Conservation (phyloP, 2,797 vertebrate genomes). For the Neostethus bicornis region DNA sequence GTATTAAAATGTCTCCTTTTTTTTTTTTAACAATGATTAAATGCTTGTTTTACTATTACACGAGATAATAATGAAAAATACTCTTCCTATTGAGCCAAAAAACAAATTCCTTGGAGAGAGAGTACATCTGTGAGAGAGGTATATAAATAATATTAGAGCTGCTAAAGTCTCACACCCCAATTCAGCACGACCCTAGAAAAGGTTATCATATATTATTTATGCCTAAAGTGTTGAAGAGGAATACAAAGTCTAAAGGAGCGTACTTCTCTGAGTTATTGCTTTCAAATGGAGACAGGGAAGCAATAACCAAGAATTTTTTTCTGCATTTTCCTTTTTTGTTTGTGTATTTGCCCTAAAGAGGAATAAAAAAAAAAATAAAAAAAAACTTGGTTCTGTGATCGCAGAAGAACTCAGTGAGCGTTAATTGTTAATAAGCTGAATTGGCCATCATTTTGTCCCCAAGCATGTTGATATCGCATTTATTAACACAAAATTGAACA, state of each 20-base stretch:
- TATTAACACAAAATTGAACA: too few species aligned
- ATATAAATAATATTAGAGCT: slow-evolving; percentile 23
- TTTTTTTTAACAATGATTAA: too few species aligned
- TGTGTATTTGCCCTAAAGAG: background rate
- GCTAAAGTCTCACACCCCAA: slow-evolving; percentile 37
- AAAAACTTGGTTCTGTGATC: too few species aligned
- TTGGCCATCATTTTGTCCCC: too few species aligned
- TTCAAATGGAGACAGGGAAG: slow-evolving; percentile 11
- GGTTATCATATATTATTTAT: slow-evolving; percentile 63
- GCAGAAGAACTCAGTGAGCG: too few species aligned
- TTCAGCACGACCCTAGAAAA: slow-evolving; percentile 40
- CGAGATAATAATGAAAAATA: background rate
- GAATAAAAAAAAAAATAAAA: too few species aligned
- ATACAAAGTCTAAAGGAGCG: slow-evolving; percentile 43
- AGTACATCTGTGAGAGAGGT: slow-evolving; percentile 14
- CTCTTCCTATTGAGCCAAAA: slow-evolving; percentile 14
- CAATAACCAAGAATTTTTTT: slow-evolving; percentile 20
- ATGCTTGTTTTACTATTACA: background rate
- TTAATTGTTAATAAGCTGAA: too few species aligned
- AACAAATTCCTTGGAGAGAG: slow-evolving; percentile 9
- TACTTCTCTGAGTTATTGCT: slow-evolving; percentile 26
- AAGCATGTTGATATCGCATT: too few species aligned
- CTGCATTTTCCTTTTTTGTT: slow-evolving; percentile 9
- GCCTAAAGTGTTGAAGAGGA: slow-evolving; percentile 37
- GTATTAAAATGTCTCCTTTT: too few species aligned